Evolutionary conservation across 2,888 invertebrate species (phyloP).

Genomic region (Phlogophora meticulosa): DNA sequence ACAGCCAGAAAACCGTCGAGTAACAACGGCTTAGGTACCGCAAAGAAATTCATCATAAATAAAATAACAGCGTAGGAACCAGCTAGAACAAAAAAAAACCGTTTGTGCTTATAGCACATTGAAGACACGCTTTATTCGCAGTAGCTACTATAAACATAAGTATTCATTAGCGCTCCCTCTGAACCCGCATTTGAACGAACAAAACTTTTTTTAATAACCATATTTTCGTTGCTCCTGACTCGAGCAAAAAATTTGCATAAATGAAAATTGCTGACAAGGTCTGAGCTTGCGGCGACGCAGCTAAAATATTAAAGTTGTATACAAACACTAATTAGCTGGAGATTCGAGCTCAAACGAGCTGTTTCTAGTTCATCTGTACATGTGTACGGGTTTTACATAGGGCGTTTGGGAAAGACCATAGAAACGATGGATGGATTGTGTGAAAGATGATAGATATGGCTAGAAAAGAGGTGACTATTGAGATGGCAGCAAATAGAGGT

Average conservation of each 20-base stretch:
- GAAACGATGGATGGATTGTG: too few relatives aligned
- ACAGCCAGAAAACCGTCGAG: too few relatives aligned
- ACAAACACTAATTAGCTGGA: slow-evolving; percentile 20
- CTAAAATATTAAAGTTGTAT: slow-evolving; percentile 11
- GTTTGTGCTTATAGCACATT: too few relatives aligned
- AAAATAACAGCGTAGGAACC: too few relatives aligned
- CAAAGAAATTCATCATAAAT: too few relatives aligned
- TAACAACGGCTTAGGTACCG: too few relatives aligned
- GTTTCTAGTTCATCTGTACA: not conserved
- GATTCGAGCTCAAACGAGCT: not conserved
- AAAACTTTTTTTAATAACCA: slow-evolving; percentile 21
- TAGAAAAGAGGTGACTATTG: too few relatives aligned
- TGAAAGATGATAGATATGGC: too few relatives aligned
- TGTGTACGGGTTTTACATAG: not conserved
- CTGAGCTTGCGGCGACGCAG: not conserved
- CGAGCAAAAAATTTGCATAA: not conserved
- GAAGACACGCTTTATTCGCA: not conserved
- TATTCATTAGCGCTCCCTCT: not conserved
- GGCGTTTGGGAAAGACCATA: too few relatives aligned
- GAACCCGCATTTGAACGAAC: not conserved
- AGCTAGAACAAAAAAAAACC: too few relatives aligned
- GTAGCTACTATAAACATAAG: not conserved
- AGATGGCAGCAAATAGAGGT: too few relatives aligned
- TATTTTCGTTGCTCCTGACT: not conserved
- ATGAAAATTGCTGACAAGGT: slow-evolving; percentile 23